Evolutionary conservation across 2,113 vertebrate genomes (phyloP), one percentile per base, ranked within the genome.

Genomic region (Xiphophorus couchianus): DNA sequence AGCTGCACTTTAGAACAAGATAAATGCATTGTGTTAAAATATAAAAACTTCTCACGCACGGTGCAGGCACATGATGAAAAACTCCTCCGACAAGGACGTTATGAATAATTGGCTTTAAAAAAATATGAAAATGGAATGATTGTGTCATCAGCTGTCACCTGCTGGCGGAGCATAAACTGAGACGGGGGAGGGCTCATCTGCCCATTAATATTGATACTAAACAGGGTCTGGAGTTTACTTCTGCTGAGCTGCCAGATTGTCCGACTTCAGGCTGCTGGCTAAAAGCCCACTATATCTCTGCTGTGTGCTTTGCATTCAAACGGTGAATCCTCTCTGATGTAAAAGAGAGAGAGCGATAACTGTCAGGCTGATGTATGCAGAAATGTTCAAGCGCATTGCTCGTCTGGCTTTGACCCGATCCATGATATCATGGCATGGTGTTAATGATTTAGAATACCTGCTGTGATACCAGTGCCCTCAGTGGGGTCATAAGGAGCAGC

Each of bases 271-370:
- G 88, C 83, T 77, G 83, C 90, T 92, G 91, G 89, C 90, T 83
- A 5, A 22, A 35, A 64, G 88, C 90, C 88, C 71, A 77, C 83
- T 25, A 27, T n/a, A 71, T 73, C 68, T 79, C 77, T 17, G 71
- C 84, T 61, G 62, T 73, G 71, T 61, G 58, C 35, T 78, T 95
- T 94, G 93, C 93, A 91, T 95, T 96, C 95, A 79, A 80, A 77
- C 69, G 51, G 62, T 73, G 31, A 80, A 85, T 71, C 71, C 61
- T 19, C 66, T 76, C n/a, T 27, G 66, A 70, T 66, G 68, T 39
- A 63, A 44, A 76, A 14, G 14, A 1, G 65, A 25, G 30, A 54
- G 27, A 3, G 39, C 10, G 10, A 48, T 29, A 67, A 37, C 27
- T 62, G 84, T 66, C 51, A 25, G 10, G 0, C 28, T 63, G 39